Conservation (phyloP, 2,888 invertebrate genomes). For the Chymomyza amoena region DNA sequence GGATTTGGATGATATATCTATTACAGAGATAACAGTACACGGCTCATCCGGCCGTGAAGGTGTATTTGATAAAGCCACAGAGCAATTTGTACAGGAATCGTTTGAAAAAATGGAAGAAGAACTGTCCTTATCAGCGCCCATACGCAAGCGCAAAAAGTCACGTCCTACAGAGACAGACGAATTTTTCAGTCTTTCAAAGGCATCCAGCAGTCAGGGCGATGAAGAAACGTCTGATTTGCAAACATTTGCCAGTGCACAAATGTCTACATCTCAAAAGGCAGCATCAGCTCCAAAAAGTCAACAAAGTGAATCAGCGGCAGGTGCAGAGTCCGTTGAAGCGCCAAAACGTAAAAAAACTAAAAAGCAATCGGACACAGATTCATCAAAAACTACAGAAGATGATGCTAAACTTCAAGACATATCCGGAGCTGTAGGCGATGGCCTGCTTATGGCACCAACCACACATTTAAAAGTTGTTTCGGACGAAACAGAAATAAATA, state of each 20-base stretch:
- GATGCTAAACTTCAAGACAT: conserved; percentile 79
- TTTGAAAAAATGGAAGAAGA: conserved; percentile 80
- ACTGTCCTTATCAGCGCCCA: conserved; percentile 81
- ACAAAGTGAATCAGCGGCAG: conserved; percentile 61
- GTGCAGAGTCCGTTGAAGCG: conserved; percentile 56
- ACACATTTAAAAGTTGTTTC: conserved; percentile 76
- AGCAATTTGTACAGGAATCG: conserved; percentile 78
- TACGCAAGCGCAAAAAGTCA: conserved; percentile 82
- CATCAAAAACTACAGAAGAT: conserved; percentile 77
- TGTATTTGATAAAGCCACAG: conserved; percentile 79
- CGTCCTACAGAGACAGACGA: conserved; percentile 84
- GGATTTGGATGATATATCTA: conserved; percentile 91
- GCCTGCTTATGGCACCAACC: conserved; percentile 70
- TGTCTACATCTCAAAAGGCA: conserved; percentile 74
- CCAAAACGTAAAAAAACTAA: conserved; percentile 75
- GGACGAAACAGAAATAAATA: conserved; percentile 79
- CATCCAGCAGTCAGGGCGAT: conserved; percentile 80
- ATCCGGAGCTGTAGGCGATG: conserved; percentile 82
- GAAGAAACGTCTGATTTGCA: conserved; percentile 84
- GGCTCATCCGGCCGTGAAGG: conserved; percentile 80
- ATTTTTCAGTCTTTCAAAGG: conserved; percentile 83
- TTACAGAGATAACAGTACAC: conserved; percentile 86
- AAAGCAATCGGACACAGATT: conserved; percentile 78
- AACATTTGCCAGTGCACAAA: conserved; percentile 84
- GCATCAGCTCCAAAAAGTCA: not conserved